Percentiles rank a stretch among this genome's conserved stretches.
These are phyloP conservation scores for Cyanistes caeruleus DNA, from an alignment of 2,113 vertebrate genomes.

Conservation along the genomic window DNA sequence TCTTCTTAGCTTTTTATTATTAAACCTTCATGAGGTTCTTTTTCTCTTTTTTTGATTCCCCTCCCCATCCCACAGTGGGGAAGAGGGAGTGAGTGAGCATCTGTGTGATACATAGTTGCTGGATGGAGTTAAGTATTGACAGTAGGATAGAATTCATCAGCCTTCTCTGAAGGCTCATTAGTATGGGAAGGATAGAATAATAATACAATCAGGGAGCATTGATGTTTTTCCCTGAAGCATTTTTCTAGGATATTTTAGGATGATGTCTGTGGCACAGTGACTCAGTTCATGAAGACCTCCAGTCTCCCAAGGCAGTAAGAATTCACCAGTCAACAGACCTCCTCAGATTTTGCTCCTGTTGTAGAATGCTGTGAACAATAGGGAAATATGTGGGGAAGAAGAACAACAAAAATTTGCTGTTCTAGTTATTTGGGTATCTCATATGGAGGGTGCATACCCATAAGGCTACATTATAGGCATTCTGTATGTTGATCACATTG, in stretches of 20 bases:
- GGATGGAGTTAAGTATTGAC: not conserved
- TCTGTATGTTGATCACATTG: not conserved
- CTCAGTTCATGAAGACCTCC: not conserved
- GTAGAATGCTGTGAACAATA: not conserved
- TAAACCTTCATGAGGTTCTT: not conserved
- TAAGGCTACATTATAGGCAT: fast-evolving
- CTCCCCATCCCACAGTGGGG: not conserved
- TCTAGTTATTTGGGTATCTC: not conserved
- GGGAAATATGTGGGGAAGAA: not conserved
- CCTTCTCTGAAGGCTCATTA: fast-evolving
- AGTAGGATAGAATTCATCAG: not conserved
- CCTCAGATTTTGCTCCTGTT: not conserved
- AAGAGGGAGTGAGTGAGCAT: not conserved
- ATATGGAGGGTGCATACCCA: fast-evolving
- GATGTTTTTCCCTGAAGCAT: not conserved
- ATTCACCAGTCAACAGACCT: not conserved
- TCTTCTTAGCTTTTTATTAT: not conserved
- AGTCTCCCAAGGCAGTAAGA: not conserved
- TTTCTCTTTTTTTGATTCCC: not conserved
- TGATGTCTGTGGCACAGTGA: not conserved
- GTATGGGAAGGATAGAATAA: not conserved
- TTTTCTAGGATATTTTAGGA: not conserved
- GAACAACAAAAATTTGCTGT: not conserved
- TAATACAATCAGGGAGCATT: not conserved
- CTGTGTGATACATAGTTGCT: not conserved